These are phyloP conservation scores for Accipiter cooperii DNA, from an alignment of 2,113 vertebrate genomes.

Conservation along the genomic window DNA sequence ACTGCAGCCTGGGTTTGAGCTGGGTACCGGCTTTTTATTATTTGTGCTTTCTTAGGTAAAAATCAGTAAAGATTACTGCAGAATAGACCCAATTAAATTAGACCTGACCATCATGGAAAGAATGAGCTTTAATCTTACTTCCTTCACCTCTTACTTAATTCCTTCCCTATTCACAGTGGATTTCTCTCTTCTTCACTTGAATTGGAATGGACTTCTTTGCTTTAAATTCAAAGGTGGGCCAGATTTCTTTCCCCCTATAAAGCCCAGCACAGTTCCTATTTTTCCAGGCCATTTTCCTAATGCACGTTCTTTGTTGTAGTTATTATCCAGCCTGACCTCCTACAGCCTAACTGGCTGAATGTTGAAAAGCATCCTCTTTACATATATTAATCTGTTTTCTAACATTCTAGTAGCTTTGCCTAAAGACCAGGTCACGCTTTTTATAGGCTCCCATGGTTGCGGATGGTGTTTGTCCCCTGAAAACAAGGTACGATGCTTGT, in stretches of 20 bases:
- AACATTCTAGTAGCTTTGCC: not conserved
- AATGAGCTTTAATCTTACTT: constrained; percentile 51
- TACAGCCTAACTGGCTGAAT: not conserved
- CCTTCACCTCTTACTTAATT: constrained; percentile 18
- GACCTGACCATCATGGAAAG: not conserved
- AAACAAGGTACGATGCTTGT: rapidly evolving
- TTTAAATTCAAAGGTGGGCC: not conserved
- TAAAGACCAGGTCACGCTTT: not conserved
- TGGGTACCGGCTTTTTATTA: not conserved
- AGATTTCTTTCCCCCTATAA: not conserved
- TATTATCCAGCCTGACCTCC: not conserved
- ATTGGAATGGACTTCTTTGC: not conserved
- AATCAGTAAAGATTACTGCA: not conserved
- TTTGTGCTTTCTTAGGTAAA: not conserved
- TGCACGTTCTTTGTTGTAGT: not conserved
- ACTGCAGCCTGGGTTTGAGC: not conserved
- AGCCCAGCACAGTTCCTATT: constrained; percentile 1
- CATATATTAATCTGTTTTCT: not conserved
- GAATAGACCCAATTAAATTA: not conserved
- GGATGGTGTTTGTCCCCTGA: not conserved
- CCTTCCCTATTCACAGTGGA: not conserved
- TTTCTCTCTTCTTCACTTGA: not conserved
- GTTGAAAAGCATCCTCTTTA: not conserved
- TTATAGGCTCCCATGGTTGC: not conserved
- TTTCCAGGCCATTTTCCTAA: not conserved